phyloP scores from a whole-genome alignment of 2,888 invertebrate genomes.

The Tryphoninae sp. region DNA sequence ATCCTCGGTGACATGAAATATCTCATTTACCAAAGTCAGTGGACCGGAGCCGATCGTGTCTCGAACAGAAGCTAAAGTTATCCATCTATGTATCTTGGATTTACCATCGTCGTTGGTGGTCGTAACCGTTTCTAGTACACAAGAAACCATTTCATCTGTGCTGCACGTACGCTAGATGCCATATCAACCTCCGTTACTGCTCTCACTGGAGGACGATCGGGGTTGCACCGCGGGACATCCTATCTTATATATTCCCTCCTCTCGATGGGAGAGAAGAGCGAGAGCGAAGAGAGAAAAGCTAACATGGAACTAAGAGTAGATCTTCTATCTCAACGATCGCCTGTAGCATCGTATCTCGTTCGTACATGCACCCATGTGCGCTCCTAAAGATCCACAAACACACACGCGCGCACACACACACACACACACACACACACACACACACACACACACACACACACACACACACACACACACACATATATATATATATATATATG shows the following conservation, averaged over 20 bases:
- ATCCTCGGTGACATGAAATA: slow-evolving; percentile 24
- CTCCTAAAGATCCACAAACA: not conserved
- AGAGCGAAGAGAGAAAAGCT: slow-evolving; percentile 11
- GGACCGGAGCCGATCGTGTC: slow-evolving; percentile 29
- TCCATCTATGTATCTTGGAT: slow-evolving; percentile 33
- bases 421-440: too few species aligned
- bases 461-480: too few species aligned
- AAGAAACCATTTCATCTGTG: not conserved
- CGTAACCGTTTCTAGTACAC: not conserved
- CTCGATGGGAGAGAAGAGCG: slow-evolving; percentile 18
- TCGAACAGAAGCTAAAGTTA: slow-evolving; percentile 49
- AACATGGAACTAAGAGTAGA: slow-evolving; percentile 39
- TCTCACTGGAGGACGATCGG: slow-evolving; percentile 9
- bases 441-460: too few species aligned
- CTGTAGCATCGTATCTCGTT: slow-evolving; percentile 43
- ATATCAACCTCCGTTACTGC: slow-evolving; percentile 19
- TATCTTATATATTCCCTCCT: slow-evolving; percentile 27
- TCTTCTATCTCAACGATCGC: slow-evolving; percentile 52
- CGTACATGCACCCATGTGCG: slow-evolving; percentile 11
- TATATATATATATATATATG: not conserved
- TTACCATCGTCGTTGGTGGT: not conserved
- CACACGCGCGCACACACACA: too few species aligned
- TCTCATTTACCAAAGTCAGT: slow-evolving; percentile 36
- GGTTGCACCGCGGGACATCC: slow-evolving; percentile 5
- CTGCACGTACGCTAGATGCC: slow-evolving; percentile 28